These are phyloP conservation scores for Poecilia gillii DNA, from an alignment of 2,797 vertebrate genomes.

Conservation along the genomic window DNA sequence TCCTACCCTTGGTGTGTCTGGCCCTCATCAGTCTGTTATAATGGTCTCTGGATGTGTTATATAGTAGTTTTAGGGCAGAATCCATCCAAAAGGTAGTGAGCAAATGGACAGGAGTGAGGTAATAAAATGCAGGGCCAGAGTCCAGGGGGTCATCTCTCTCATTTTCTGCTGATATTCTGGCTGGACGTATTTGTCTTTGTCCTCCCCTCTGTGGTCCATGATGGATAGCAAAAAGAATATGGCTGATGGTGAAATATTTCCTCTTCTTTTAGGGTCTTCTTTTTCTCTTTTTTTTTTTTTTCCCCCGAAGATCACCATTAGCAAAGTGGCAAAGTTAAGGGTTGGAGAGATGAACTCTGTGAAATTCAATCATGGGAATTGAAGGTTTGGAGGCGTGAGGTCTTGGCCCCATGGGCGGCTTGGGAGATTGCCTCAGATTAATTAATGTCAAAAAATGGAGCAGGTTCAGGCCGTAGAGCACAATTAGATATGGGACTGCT, in stretches of 20 bases:
- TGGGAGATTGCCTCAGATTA: constrained; percentile 72
- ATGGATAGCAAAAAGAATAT: constrained; percentile 73
- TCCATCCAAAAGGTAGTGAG: constrained; percentile 48
- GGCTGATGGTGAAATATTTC: constrained; percentile 66
- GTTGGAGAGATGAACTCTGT: constrained; percentile 63
- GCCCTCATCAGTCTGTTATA: constrained; percentile 15
- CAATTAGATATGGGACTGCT: constrained; percentile 68
- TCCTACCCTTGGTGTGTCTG: constrained; percentile 7
- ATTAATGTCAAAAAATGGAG: constrained; percentile 72
- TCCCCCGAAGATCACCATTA: constrained; percentile 52
- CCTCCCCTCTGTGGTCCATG: constrained; percentile 72
- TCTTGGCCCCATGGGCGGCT: constrained; percentile 64
- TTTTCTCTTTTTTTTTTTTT: constrained; percentile 8
- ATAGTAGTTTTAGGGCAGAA: constrained; percentile 44
- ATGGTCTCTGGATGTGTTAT: constrained; percentile 42
- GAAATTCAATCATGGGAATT: constrained; percentile 73
- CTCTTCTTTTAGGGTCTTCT: constrained; percentile 37
- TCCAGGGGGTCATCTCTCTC: constrained; percentile 69
- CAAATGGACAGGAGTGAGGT: constrained; percentile 65
- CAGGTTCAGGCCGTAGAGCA: constrained; percentile 50
- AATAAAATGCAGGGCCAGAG: constrained; percentile 69
- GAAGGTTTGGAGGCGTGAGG: constrained; percentile 66
- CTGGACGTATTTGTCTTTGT: constrained; percentile 77
- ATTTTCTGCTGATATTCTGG: constrained; percentile 58
- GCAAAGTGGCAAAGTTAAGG: constrained; percentile 63